Evolutionary conservation across 2,888 invertebrate genomes (phyloP).

Genomic region (Scaptomyza tumidula): DNA sequence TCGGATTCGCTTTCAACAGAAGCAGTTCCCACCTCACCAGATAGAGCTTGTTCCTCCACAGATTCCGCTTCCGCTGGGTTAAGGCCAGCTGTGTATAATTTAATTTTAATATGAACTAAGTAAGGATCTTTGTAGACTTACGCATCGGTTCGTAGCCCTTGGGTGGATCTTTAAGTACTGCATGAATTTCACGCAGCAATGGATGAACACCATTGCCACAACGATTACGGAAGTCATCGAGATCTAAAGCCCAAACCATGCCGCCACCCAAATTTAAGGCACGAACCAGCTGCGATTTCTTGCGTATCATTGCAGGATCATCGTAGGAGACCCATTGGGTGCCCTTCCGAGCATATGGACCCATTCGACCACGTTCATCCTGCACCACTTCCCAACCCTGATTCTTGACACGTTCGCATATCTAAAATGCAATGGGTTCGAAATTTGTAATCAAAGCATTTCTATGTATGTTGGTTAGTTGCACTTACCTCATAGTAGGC

Average conservation of each 20-base stretch:
- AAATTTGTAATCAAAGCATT: not conserved
- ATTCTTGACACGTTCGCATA: constrained; percentile 92
- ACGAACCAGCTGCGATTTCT: constrained; percentile 92
- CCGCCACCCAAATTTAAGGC: constrained; percentile 92
- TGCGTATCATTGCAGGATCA: constrained; percentile 91
- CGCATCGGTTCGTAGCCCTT: constrained; percentile 73
- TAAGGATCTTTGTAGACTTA: constrained; percentile 47
- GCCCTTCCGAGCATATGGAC: constrained; percentile 94
- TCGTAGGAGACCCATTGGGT: constrained; percentile 97
- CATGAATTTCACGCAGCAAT: constrained; percentile 90
- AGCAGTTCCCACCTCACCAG: constrained; percentile 54
- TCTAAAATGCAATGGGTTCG: constrained; percentile 84
- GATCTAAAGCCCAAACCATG: constrained; percentile 96
- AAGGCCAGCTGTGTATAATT: constrained; percentile 59
- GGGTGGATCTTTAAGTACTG: constrained; percentile 87
- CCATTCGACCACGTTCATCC: constrained; percentile 91
- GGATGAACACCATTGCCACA: constrained; percentile 93
- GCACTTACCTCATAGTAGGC: constrained; percentile 92
- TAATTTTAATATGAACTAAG: not conserved
- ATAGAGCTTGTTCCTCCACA: constrained; percentile 65
- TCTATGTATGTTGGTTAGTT: not conserved
- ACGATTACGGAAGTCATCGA: constrained; percentile 93
- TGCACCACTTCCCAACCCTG: constrained; percentile 92
- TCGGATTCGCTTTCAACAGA: constrained; percentile 76
- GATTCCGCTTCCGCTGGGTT: constrained; percentile 56